Base-by-base conservation (phyloP, 2,888 invertebrate species). In the Stenchaetothrips biformis region DNA sequence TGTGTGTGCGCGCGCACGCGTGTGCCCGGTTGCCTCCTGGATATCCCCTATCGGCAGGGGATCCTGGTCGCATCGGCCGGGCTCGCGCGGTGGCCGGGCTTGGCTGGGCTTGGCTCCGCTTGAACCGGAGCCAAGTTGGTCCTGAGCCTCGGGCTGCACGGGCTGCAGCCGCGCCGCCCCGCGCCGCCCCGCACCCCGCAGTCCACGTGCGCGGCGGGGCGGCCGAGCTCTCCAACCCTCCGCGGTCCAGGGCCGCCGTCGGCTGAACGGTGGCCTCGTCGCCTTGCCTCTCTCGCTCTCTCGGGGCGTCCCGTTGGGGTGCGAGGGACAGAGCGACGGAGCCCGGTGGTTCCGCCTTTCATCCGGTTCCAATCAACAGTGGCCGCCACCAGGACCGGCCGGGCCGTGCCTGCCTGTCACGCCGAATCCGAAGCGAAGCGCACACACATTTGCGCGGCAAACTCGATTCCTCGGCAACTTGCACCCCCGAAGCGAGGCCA, bases 311-410 rank as follows among this genome's bases (percentile, higher is more conserved):
- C n/a, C n/a, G n/a, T 37, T 1, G 37, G 37, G 2, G 37, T 37
- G 37, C 37, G 37, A 37, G 37, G 4, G 37, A 37, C n/a, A n/a
- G n/a, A 4, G 37, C 37, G 37, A 37, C 37, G 4, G 2, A 4
- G 37, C 37, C 37, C 37, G 37, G 37, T 4, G 37, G 37, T 4
- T 4, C 37, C 37, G 1, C 37, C 37, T 37, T 37, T 74, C 25
- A 74, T 74, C 67, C 59, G 18, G 59, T 59, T 59, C 59, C 67
- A 25, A 74, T 74, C 67, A 74, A 25, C 21, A 74, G 25, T 74
- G 67, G 25, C 67, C 25, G 11, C 18, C 59, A 74, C 18, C 59
- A 74, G 9, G 9, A 21, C n/a, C 21, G n/a, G 62, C 62, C n/a
- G 53, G 49, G 49, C 62, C 62, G 3, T n/a, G 2, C 62, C 62